Evolutionary conservation across 2,888 invertebrate genomes (phyloP).

Genomic region (Urechis unicinctus): DNA sequence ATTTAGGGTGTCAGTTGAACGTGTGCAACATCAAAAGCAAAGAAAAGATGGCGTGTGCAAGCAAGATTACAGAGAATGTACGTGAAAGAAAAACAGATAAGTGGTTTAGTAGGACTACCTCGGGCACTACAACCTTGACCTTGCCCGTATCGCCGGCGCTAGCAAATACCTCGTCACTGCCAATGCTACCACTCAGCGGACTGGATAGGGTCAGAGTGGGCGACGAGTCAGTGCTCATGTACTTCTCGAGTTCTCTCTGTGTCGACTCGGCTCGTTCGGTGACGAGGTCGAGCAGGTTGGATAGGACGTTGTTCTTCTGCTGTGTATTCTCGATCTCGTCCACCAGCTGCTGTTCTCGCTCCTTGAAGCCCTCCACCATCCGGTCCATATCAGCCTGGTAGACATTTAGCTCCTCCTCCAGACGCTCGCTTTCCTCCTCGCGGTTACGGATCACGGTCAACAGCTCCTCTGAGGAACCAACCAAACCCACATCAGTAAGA

Average conservation of each 20-base stretch:
- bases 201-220: conserved; percentile 21
- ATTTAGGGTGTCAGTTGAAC: too few species aligned
- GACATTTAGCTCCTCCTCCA: conserved; percentile 51
- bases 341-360: conserved; percentile 32
- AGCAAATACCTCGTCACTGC: conserved; percentile 46
- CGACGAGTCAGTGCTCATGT: not conserved
- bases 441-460: conserved; percentile 24
- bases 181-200: conserved; percentile 32
- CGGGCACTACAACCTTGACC: too few species aligned
- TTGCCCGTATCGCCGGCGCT: too few species aligned
- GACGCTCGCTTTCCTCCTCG: conserved; percentile 66
- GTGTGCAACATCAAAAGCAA: too few species aligned
- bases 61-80: too few species aligned
- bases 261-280: conserved; percentile 44
- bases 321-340: conserved; percentile 37
- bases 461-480: conserved; percentile 26
- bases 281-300: conserved; percentile 43
- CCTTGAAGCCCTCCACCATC: conserved; percentile 31
- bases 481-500: not conserved
- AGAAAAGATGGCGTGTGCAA: too few species aligned
- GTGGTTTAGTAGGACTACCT: too few species aligned
- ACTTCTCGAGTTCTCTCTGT: conserved; percentile 35
- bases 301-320: conserved; percentile 38
- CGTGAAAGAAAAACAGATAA: too few species aligned
- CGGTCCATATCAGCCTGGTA: conserved; percentile 26